Evolutionary conservation across 2,113 vertebrate genomes (phyloP), one percentile per base, ranked within the genome.

Genomic region (Pangasianodon gigas): DNA sequence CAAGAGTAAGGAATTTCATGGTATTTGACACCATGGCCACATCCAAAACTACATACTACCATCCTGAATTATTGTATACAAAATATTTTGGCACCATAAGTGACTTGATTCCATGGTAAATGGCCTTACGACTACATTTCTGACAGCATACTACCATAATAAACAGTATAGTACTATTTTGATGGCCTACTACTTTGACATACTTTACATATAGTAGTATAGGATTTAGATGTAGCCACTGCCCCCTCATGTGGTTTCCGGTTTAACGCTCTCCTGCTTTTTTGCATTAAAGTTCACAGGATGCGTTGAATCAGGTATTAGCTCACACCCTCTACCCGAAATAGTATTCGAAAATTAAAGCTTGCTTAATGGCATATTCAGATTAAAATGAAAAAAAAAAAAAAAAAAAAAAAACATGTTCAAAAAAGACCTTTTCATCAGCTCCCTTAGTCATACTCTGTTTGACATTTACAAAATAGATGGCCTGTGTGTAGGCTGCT

Each of bases 201-300:
- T 79, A 54, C 26, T 54, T 52, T 82, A 56, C 26, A 52, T 80
- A 52, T 51, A 14, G 75, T n/a, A 29, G 16, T 54, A 19, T 32
- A 54, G 26, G 48, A 48, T 19, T 32, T 32, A 19, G 79, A 54
- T 18, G 6, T 16, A 32, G 29, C 14, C 51, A 7, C 29, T 2
- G 10, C 2, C 0, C 75, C 44, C 21, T 37, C 29, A 52, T 54
- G 56, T 62, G 65, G 51, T 77, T 91, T 87, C 77, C n/a, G 60
- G 52, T 80, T 89, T 89, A 51, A 19, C 60, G 83, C 84, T 71
- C 52, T 86, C 88, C 85, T 91, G 65, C 87, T 67, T 89, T 91
- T 87, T 84, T 74, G 67, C 85, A 80, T 87, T 85, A 81, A 89
- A 88, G 82, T 82, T 62, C 88, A 86, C n/a, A 62, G 51, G 37